A percentile compares a stretch with the other conserved stretches of the same genome.
Evolutionary conservation across 2,113 vertebrate genomes (phyloP).

Genomic region (Dolichallabes microphthalmus): DNA sequence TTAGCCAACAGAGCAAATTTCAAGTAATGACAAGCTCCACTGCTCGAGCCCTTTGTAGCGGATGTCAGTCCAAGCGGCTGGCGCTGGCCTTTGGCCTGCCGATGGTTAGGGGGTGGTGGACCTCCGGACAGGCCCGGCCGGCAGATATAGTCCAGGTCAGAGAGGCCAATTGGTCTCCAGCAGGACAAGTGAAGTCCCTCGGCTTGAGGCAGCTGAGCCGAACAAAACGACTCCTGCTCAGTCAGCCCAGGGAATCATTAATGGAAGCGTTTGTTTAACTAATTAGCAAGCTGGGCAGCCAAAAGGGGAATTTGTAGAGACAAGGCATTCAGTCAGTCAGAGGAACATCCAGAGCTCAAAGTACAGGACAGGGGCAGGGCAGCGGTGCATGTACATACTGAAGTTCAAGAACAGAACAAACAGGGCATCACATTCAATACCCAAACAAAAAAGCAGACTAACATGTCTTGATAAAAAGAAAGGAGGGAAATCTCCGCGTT

Average conservation of each 20-base stretch:
- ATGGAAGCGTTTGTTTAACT: constrained; percentile 93
- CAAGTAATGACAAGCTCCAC: constrained; percentile 79
- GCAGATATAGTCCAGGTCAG: constrained; percentile 88
- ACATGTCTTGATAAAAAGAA: constrained; percentile 60
- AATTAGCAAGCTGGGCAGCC: constrained; percentile 94
- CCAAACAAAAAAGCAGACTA: constrained; percentile 47
- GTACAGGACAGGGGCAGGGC: constrained; percentile 77
- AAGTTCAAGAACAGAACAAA: constrained; percentile 99
- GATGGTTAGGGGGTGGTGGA: constrained; percentile 65
- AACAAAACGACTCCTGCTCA: constrained; percentile 85
- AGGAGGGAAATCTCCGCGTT: constrained; percentile 73
- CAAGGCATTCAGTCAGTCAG: constrained; percentile 69
- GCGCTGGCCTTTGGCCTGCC: constrained; percentile 91
- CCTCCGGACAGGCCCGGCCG: constrained; percentile 83
- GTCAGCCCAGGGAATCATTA: constrained; percentile 81
- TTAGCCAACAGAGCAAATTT: constrained; percentile 60
- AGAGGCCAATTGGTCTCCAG: constrained; percentile 82
- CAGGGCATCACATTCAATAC: constrained; percentile 69
- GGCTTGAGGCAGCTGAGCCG: constrained; percentile 70
- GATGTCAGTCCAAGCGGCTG: constrained; percentile 93
- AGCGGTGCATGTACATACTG: constrained; percentile 79
- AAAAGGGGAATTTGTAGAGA: constrained; percentile 77
- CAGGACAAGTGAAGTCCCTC: constrained; percentile 73
- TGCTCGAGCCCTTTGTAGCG: constrained; percentile 79
- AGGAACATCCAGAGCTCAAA: constrained; percentile 76